Evolutionary conservation across 35 echinoderm and acorn worm species (phyloP), one percentile per base, ranked within the genome.

Genomic region (Holothuria glaberrima): DNA sequence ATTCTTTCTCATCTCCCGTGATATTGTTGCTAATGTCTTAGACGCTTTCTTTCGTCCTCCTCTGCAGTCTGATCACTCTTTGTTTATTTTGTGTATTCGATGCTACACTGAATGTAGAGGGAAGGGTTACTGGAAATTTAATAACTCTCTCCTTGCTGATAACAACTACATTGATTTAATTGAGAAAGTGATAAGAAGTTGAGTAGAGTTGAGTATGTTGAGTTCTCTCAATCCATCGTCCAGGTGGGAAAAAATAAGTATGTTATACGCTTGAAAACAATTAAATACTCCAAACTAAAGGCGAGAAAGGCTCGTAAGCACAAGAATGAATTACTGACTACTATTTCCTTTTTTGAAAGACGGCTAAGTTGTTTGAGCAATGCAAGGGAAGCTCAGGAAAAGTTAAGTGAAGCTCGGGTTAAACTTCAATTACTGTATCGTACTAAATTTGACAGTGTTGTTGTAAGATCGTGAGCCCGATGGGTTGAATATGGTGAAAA

Each of bases 1-100:
- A 17, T 82, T 82, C 24, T 59, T 82, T 82, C 25, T 82, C 22
- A 59, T 82, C 48, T 82, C 78, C 25, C 78, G n/a, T n/a, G n/a
- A n/a, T n/a, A n/a, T n/a, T n/a, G n/a, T n/a, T n/a, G n/a, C n/a
- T n/a, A n/a, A n/a, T 16, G 78, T 48, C 6, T 56, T 59, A 4
- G 31, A 57, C 26, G 18, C 19, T 41, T 21, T 24, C 20, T 75
- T 75, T 75, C 26, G 7, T 5, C 17, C 44, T 30, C 19, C 16
- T 48, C 25, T 82, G 17, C 41, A 26, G 20, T 56, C 78, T 59
- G 78, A 82, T 59, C 78, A 82, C 33, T 82, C 44, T 25, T 29
- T 82, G 19, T 14, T 59, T 21, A 25, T 32, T 75, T 75, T 75
- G 29, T 30, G 4, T 30, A 75, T 75, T 41, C n/a, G n/a, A n/a